Evolutionary conservation across 1,140 invertebrate species (phyloP).

Genomic region (Eulimnadia texana): DNA sequence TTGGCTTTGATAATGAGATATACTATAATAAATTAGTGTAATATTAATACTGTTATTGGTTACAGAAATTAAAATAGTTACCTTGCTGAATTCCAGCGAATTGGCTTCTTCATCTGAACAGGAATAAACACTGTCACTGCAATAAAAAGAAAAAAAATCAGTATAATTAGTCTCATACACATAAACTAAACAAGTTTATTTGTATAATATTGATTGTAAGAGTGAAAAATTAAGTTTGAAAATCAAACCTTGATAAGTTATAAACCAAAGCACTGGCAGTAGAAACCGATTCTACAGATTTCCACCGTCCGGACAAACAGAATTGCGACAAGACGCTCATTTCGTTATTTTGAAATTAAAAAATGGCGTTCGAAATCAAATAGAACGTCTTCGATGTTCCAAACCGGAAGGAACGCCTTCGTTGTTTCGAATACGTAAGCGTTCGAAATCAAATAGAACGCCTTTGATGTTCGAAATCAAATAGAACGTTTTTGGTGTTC

Average conservation of each 20-base stretch:
- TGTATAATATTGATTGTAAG: not conserved
- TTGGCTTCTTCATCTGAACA: constrained; percentile 15
- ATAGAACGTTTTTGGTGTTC: no score
- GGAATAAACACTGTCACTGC: constrained; percentile 13
- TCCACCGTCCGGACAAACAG: constrained; percentile 13
- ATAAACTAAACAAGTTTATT: no score
- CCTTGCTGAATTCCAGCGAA: constrained; percentile 12
- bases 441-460: no score
- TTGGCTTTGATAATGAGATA: no score
- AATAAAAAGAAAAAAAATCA: not conserved
- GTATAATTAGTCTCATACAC: not conserved
- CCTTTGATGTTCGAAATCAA: no score
- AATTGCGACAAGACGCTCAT: constrained; percentile 16
- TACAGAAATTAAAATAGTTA: not conserved
- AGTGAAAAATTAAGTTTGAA: not conserved
- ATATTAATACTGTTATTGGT: not conserved
- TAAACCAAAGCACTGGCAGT: constrained; percentile 8
- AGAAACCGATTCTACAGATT: constrained; percentile 12
- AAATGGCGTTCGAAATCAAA: not conserved
- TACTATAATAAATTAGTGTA: no score
- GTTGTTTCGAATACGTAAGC: no score
- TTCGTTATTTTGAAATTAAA: not conserved
- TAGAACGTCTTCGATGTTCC: not conserved
- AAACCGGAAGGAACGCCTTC: no score
- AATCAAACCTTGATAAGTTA: constrained; percentile 11